These are phyloP conservation scores for Dasypogon diadema DNA, from an alignment of 2,888 invertebrate species.

Conservation along the genomic window DNA sequence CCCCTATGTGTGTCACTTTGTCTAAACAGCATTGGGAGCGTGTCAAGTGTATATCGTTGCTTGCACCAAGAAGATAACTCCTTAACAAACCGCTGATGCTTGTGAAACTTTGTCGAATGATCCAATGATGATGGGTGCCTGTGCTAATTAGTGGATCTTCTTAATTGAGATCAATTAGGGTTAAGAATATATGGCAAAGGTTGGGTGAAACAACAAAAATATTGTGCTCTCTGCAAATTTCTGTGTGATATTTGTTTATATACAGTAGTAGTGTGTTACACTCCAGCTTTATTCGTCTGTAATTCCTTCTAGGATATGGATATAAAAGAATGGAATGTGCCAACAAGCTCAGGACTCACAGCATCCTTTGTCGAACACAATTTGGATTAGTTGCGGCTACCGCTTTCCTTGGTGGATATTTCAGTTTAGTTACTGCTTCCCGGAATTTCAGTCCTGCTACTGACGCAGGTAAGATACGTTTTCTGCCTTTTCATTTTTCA, in stretches of 20 bases:
- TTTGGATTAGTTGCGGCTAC: slow-evolving; percentile 23
- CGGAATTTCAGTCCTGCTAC: slow-evolving; percentile 34
- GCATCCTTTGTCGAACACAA: slow-evolving; percentile 7
- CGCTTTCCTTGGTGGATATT: slow-evolving; percentile 30
- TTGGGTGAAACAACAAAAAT: slow-evolving; percentile 37
- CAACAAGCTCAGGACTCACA: slow-evolving; percentile 26
- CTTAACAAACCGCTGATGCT: slow-evolving; percentile 22
- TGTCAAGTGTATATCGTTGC: slow-evolving; percentile 43
- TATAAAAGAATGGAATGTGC: slow-evolving; percentile 42
- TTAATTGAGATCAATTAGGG: slow-evolving; percentile 56
- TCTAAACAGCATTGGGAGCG: too few relatives aligned
- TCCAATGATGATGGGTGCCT: slow-evolving; percentile 10
- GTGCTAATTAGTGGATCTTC: slow-evolving; percentile 56
- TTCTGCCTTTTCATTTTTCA: slow-evolving; percentile 2
- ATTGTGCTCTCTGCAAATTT: not conserved
- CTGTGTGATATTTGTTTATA: not conserved
- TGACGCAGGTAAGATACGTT: slow-evolving; percentile 27
- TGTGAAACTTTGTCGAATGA: not conserved
- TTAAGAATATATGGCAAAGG: slow-evolving; percentile 51
- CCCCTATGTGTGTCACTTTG: slow-evolving; percentile 25
- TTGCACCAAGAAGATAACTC: not conserved
- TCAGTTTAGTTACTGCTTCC: slow-evolving; percentile 42
- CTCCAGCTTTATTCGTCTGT: slow-evolving; percentile 13
- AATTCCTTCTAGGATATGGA: slow-evolving; percentile 38
- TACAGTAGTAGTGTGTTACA: slow-evolving; percentile 8